Evolutionary conservation across 2,113 vertebrate species (phyloP), one percentile per base, ranked within the genome.

Genomic region (Chloropsis cyanopogon): DNA sequence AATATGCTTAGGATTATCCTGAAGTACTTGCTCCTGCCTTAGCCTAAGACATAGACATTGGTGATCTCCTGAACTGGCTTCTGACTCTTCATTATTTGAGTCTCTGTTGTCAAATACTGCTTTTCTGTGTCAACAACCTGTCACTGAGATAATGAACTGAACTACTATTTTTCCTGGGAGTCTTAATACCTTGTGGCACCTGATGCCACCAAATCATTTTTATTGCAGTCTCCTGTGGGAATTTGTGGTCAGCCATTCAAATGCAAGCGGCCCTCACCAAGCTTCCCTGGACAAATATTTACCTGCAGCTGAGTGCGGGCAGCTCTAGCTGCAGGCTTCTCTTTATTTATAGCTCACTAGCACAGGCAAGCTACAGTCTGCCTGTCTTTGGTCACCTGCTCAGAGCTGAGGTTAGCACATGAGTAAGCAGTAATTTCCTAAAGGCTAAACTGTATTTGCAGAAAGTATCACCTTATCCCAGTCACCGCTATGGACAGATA

Each of bases 381-480:
- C 33, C 54, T 60, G 39, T 19, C 79, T 82, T 60, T 42, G 75
- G 71, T 79, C 57, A 86, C 82, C 90, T 71, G 71, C 85, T 88
- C 42, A 5, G 56, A 49, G 54, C 77, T 60, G 56, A 95, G 79
- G 85, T 85, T 88, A 92, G 90, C 75, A 81, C 50, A 86, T 1
- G 7, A 88, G 59, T 41, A 71, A 94, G 92, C 71, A 92, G 79
- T n/a, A 41, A 90, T 88, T 93, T 95, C 86, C 88, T 77, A 82
- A 70, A 97, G 76, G 71, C 60, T 77, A 57, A 93, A 72, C 24
- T 54, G 86, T 31, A 73, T 93, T 70, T 92, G 86, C 82, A 92
- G 79, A 66, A 82, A 92, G 86, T 41, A 95, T 79, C n/a, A 19
- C 46, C 84, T 89, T 26, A 88, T 89, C 41, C 60, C 81, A 82